A percentile compares a stretch with the other conserved stretches of the same genome.
These are phyloP conservation scores for Meiosimyza decipiens DNA, from an alignment of 2,888 invertebrate species.

Conservation along the genomic window DNA sequence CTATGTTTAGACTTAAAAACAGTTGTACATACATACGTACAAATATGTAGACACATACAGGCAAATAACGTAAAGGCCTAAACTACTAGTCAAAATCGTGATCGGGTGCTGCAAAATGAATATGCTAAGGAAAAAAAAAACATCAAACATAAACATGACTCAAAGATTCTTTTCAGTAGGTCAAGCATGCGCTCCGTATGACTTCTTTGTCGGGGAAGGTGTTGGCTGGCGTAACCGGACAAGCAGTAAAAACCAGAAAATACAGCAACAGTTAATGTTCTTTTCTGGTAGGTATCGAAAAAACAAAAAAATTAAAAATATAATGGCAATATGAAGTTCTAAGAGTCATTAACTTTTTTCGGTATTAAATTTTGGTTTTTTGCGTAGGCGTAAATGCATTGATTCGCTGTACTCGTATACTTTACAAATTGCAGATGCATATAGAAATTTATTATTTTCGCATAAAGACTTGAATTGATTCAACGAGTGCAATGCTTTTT, in stretches of 20 bases:
- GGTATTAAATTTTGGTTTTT: no score
- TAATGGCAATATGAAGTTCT: no score
- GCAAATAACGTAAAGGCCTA: background rate
- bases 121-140: background rate
- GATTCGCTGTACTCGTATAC: no score
- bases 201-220: constrained; percentile 2
- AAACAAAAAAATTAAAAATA: no score
- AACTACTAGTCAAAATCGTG: constrained; percentile 16
- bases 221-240: background rate
- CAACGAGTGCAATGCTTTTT: no score
- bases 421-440: no score
- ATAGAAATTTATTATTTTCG: no score
- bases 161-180: constrained; percentile 22
- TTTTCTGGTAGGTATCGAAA: no score
- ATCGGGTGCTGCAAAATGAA: background rate
- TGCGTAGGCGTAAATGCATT: no score
- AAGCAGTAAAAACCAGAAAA: background rate
- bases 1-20: background rate
- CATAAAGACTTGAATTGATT: no score
- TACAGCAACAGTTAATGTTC: background rate
- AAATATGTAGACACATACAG: no score
- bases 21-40: background rate
- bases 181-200: constrained; percentile 9
- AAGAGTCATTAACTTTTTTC: no score
- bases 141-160: background rate